phyloP scores from a whole-genome alignment of 2,113 vertebrate genomes.

The Oenanthe melanoleuca region DNA sequence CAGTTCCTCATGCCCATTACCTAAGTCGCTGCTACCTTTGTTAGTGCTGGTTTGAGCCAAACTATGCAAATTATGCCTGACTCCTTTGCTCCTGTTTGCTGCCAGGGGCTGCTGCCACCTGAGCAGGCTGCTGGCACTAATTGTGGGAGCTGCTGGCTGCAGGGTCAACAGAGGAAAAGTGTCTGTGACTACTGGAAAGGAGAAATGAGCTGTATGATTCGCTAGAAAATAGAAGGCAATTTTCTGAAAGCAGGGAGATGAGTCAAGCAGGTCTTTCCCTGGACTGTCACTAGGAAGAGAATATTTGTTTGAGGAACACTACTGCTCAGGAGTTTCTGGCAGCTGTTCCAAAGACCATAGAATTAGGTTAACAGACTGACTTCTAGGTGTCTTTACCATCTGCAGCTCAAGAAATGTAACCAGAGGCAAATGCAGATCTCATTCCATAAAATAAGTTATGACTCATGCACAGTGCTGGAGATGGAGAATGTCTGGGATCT shows the following conservation, averaged over 20 bases:
- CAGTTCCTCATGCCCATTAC: background rate
- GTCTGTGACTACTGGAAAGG: background rate
- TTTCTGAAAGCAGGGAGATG: background rate
- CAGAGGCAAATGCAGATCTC: background rate
- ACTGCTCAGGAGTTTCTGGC: background rate
- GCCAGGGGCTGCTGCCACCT: background rate
- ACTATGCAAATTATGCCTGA: background rate
- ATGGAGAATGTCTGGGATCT: background rate
- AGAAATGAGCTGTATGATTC: background rate
- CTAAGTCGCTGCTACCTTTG: background rate
- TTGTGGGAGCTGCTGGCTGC: background rate
- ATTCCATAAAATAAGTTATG: background rate
- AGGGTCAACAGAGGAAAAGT: background rate
- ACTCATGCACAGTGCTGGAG: background rate
- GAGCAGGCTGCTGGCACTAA: background rate
- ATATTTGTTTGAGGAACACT: background rate
- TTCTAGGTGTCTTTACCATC: background rate
- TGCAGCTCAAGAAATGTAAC: background rate
- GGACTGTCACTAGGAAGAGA: background rate
- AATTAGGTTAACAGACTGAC: background rate
- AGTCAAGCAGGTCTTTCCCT: background rate
- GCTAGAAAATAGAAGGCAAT: background rate
- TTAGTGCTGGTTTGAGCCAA: background rate
- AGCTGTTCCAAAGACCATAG: background rate
- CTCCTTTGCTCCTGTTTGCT: background rate